These are phyloP conservation scores for Papilio demoleus DNA, from an alignment of 2,888 invertebrate genomes.

Conservation along the genomic window DNA sequence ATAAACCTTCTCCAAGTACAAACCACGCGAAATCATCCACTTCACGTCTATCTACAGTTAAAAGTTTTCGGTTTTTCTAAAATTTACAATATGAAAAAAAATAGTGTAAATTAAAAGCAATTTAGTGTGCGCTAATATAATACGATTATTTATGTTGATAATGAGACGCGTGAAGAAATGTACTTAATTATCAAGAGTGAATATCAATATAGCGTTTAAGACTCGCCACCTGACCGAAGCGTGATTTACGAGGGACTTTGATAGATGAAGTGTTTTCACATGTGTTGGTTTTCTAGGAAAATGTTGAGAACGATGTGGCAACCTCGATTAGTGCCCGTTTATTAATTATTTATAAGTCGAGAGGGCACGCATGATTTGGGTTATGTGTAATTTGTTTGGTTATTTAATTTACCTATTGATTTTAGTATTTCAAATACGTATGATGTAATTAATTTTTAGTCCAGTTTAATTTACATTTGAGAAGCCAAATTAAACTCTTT, in stretches of 20 bases:
- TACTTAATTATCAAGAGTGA: constrained; percentile 22
- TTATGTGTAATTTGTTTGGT: constrained; percentile 6
- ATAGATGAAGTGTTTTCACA: constrained; percentile 37
- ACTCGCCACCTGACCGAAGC: constrained; percentile 17
- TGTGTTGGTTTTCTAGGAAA: constrained; percentile 35
- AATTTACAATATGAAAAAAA: no score
- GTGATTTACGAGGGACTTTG: constrained; percentile 40
- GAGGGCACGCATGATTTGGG: constrained; percentile 29
- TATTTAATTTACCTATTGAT: not conserved
- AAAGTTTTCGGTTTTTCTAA: no score
- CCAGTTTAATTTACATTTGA: not conserved
- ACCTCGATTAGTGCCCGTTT: constrained; percentile 31
- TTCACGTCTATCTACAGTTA: no score
- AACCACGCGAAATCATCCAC: no score
- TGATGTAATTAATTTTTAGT: not conserved
- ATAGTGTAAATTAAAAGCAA: no score
- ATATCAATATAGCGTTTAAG: constrained; percentile 29
- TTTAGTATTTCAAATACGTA: constrained; percentile 16
- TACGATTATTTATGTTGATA: not conserved
- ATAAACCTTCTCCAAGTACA: no score
- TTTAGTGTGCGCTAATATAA: constrained; percentile 3
- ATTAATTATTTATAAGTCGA: constrained; percentile 35
- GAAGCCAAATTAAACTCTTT: no score
- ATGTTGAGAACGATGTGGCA: constrained; percentile 27
- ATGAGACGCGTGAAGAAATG: constrained; percentile 23